phyloP scores from a whole-genome alignment of 2,888 invertebrate genomes.

The Cephonodes hylas region DNA sequence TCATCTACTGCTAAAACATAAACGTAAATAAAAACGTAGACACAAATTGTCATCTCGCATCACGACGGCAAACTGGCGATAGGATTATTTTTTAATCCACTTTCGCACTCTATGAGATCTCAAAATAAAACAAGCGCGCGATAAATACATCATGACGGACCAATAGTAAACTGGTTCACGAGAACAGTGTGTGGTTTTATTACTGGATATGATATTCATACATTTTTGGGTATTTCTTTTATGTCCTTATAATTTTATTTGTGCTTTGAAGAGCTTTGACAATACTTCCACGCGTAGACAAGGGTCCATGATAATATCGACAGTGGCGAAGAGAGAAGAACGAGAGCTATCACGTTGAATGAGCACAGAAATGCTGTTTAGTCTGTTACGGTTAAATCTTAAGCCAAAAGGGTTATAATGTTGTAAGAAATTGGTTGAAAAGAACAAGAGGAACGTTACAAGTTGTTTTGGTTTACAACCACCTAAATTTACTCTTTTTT shows the following conservation, averaged over 20 bases:
- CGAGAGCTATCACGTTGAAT: too few relatives aligned
- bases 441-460: too few relatives aligned
- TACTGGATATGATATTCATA: conserved; percentile 8
- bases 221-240: not conserved
- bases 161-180: conserved; percentile 36
- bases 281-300: too few relatives aligned
- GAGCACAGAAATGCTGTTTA: too few relatives aligned
- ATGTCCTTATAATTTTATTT: not conserved
- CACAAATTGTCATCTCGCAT: not conserved
- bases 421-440: too few relatives aligned
- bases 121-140: conserved; percentile 38
- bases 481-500: too few relatives aligned
- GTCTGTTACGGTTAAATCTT: too few relatives aligned
- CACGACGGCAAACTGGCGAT: conserved; percentile 18
- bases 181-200: conserved; percentile 33
- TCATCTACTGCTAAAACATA: not conserved
- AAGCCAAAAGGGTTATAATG: too few relatives aligned
- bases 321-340: too few relatives aligned
- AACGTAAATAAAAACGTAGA: not conserved
- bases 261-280: too few relatives aligned
- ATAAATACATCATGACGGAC: conserved; percentile 42
- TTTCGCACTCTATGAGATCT: conserved; percentile 34
- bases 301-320: too few relatives aligned
- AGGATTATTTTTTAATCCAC: conserved; percentile 38
- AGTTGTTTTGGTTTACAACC: too few relatives aligned